Evolutionary conservation across 2,113 vertebrate genomes (phyloP).

Genomic region (Salvator merianae): DNA sequence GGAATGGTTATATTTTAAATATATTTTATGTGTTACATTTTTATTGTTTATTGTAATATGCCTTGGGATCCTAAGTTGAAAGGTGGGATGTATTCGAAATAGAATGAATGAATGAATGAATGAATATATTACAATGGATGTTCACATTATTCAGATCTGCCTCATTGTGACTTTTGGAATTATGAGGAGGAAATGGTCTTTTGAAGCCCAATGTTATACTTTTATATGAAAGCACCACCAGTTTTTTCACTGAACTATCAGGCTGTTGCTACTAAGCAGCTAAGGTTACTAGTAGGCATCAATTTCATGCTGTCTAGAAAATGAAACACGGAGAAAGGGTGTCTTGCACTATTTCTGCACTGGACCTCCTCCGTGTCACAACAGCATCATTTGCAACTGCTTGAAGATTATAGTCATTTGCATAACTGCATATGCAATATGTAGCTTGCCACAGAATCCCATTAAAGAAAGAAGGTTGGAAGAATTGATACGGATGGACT

Average conservation of each 20-base stretch:
- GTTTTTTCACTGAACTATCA: background rate
- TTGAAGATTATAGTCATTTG: background rate
- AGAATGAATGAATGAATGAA: no score
- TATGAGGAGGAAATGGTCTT: background rate
- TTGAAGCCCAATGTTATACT: background rate
- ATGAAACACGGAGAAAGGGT: background rate
- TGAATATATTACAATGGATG: no score
- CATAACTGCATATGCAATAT: background rate
- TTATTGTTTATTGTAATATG: background rate
- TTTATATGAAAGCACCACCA: background rate
- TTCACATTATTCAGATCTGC: background rate
- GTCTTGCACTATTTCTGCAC: background rate
- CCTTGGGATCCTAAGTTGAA: no score
- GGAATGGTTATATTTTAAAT: no score
- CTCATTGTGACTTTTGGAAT: background rate
- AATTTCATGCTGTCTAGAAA: background rate
- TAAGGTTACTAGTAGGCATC: background rate
- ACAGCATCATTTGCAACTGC: background rate
- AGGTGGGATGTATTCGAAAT: no score
- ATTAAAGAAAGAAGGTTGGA: background rate
- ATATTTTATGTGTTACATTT: no score
- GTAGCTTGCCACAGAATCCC: background rate
- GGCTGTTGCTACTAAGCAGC: background rate
- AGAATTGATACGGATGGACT: background rate
- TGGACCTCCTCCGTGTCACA: background rate